These are phyloP conservation scores for Meloidogyne exigua DNA, from an alignment of 1,140 invertebrate species.

Conservation along the genomic window DNA sequence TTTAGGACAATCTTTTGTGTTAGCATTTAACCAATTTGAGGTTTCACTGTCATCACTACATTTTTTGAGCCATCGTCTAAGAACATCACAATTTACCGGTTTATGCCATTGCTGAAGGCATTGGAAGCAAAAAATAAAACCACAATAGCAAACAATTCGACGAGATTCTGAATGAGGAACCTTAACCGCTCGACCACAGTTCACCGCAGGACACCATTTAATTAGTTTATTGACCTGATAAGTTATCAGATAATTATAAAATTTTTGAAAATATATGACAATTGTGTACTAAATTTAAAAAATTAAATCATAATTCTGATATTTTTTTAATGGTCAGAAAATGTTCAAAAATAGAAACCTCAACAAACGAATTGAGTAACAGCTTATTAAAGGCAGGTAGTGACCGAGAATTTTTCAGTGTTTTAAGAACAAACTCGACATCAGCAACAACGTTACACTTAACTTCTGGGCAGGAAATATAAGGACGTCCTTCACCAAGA, in stretches of 20 bases:
- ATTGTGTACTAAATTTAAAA: too few species aligned
- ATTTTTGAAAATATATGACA: too few species aligned
- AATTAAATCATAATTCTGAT: too few species aligned
- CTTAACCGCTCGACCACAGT: slow-evolving; percentile 92
- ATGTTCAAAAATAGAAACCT: slow-evolving; percentile 70
- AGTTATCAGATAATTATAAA: too few species aligned
- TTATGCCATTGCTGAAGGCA: slow-evolving; percentile 97
- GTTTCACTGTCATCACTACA: slow-evolving; percentile 99
- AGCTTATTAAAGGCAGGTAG: slow-evolving; percentile 80
- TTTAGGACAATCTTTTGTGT: slow-evolving; percentile 76
- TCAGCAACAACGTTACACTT: slow-evolving; percentile 47
- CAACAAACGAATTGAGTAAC: slow-evolving; percentile 97
- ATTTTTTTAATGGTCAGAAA: too few species aligned
- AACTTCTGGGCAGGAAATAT: slow-evolving; percentile 42
- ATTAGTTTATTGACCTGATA: slow-evolving; percentile 86
- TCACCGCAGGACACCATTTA: slow-evolving; percentile 93
- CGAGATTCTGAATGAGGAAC: slow-evolving; percentile 85
- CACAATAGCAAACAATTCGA: slow-evolving; percentile 89
- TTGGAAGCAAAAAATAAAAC: slow-evolving; percentile 72
- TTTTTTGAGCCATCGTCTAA: slow-evolving; percentile 97
- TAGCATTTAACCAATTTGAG: slow-evolving; percentile 97
- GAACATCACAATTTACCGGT: slow-evolving; percentile 87
- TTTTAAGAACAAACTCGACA: slow-evolving; percentile 37
- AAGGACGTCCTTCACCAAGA: slow-evolving; percentile 28
- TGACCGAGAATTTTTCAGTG: slow-evolving; percentile 14